A percentile compares a stretch with the other conserved stretches of the same genome.
These are phyloP conservation scores for Nerophis lumbriciformis DNA, from an alignment of 2,113 vertebrate species.

Conservation along the genomic window DNA sequence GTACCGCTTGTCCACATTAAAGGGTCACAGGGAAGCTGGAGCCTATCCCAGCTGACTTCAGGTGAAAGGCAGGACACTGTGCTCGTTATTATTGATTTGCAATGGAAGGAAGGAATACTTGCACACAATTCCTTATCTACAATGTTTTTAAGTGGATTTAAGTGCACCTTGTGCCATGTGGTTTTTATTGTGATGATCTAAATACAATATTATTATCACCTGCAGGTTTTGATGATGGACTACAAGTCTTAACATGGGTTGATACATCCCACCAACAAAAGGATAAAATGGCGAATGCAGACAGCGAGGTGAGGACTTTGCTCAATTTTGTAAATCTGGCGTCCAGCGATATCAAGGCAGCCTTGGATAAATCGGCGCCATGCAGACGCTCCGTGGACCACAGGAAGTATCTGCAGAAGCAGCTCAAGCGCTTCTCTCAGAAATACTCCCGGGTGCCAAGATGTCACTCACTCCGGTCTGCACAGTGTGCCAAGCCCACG, in stretches of 20 bases:
- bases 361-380: constrained; percentile 93
- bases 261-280: constrained; percentile 11
- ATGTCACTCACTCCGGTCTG: constrained; percentile 72
- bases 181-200: too few species aligned
- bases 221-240: constrained; percentile 25
- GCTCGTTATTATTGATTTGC: too few species aligned
- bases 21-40: too few species aligned
- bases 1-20: too few species aligned
- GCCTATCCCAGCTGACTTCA: too few species aligned
- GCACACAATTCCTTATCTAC: too few species aligned
- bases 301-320: constrained; percentile 95
- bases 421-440: constrained; percentile 95
- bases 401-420: constrained; percentile 96
- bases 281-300: constrained; percentile 82
- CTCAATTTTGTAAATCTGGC: constrained; percentile 97
- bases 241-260: constrained; percentile 51
- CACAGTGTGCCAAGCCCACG: constrained; percentile 62
- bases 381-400: constrained; percentile 96
- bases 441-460: constrained; percentile 84
- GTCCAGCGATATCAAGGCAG: constrained; percentile 96
- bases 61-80: too few species aligned
- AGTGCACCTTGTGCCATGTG: too few species aligned
- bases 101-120: too few species aligned
- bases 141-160: too few species aligned
- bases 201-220: not conserved